Evolutionary conservation across 2,113 vertebrate species (phyloP).

Genomic region (Mesoclemmys tuberculata): DNA sequence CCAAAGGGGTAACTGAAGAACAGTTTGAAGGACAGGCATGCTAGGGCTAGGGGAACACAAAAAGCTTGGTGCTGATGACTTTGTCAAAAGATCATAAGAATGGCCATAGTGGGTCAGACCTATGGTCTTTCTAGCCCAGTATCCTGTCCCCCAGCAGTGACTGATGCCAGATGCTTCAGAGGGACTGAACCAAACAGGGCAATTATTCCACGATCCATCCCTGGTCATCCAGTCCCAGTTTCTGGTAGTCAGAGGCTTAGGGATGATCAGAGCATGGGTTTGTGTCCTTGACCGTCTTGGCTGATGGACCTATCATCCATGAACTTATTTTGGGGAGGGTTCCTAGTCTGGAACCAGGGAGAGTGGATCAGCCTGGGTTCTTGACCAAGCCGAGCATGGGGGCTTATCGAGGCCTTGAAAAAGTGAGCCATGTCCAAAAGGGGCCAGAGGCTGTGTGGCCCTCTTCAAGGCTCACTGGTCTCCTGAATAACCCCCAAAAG

Average conservation of each 20-base stretch:
- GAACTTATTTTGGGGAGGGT: not conserved
- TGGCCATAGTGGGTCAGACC: not conserved
- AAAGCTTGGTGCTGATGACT: not conserved
- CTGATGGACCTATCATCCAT: not conserved
- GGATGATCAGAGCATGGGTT: not conserved
- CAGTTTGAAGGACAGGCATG: not conserved
- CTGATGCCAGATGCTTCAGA: not conserved
- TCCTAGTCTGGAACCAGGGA: not conserved
- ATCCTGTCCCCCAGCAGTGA: not conserved
- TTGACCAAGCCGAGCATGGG: not conserved
- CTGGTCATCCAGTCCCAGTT: not conserved
- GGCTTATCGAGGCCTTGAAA: not conserved
- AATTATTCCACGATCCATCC: not conserved
- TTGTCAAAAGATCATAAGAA: not conserved
- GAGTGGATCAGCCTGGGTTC: not conserved
- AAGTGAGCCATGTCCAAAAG: not conserved
- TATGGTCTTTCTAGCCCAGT: not conserved
- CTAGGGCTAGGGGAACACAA: not conserved
- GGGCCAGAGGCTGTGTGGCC: not conserved
- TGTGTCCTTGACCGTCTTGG: not conserved
- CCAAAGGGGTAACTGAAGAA: not conserved
- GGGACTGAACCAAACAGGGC: not conserved
- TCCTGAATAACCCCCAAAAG: not conserved
- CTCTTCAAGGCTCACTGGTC: not conserved
- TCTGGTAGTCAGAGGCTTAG: not conserved